Evolutionary conservation across 1,140 invertebrate genomes (phyloP).

Genomic region (Drosophila ambigua): DNA sequence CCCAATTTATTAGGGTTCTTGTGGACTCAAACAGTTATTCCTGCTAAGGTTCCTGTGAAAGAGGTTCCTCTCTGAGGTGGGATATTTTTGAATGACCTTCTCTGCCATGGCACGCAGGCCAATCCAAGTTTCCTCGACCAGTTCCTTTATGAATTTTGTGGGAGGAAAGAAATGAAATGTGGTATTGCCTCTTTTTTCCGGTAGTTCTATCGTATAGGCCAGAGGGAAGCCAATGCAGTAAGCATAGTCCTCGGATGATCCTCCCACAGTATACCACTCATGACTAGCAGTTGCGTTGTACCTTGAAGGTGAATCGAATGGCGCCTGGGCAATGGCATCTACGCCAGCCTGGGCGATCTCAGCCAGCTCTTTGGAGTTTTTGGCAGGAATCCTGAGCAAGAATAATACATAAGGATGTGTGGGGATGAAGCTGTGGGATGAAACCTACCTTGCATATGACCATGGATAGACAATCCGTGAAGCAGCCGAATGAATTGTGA

Average conservation of each 20-base stretch:
- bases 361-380: conserved; percentile 4
- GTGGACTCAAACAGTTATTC: too few species aligned
- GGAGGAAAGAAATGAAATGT: conserved; percentile 19
- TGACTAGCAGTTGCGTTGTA: background rate
- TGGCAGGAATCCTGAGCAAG: background rate
- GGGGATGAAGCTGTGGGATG: too few species aligned
- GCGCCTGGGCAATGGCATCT: conserved; percentile 16
- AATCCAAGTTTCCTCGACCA: conserved; percentile 43
- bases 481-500: conserved; percentile 36
- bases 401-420: too few species aligned
- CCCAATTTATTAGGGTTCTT: background rate
- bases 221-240: conserved; percentile 30
- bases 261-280: background rate
- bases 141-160: conserved; percentile 10
- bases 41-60: background rate
- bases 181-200: background rate
- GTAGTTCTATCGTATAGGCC: conserved; percentile 19
- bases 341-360: conserved; percentile 27
- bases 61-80: too few species aligned
- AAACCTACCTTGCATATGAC: conserved; percentile 13
- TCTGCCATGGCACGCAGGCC: conserved; percentile 34
- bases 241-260: conserved; percentile 43
- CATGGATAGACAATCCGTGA: conserved; percentile 28
- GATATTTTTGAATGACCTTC: conserved; percentile 26
- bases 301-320: background rate